Evolutionary conservation across 2,113 vertebrate genomes (phyloP).

Genomic region (Psophia crepitans): DNA sequence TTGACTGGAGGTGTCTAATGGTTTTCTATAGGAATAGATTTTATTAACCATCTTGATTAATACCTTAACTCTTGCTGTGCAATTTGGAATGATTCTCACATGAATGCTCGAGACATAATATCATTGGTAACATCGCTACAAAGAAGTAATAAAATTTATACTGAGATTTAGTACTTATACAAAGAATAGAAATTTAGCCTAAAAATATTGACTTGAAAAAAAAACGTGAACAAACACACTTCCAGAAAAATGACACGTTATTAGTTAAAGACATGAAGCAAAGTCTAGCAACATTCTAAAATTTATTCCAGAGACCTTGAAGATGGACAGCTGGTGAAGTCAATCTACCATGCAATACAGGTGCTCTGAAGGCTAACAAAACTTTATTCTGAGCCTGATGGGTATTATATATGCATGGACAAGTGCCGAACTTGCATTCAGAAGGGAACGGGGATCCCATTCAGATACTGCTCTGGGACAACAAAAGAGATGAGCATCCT

Average conservation of each 20-base stretch:
- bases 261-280: not conserved
- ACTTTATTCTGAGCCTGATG: not conserved
- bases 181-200: not conserved
- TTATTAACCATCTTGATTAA: slow-evolving; percentile 9
- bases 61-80: not conserved
- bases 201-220: not conserved
- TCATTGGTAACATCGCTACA: not conserved
- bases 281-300: not conserved
- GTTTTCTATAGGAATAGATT: not conserved
- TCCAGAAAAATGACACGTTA: not conserved
- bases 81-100: not conserved
- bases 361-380: not conserved
- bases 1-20: not conserved
- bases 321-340: not conserved
- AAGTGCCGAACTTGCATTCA: not conserved
- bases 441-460: too few relatives aligned
- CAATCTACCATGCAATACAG: not conserved
- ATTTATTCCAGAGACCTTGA: not conserved
- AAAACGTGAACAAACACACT: not conserved
- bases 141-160: not conserved
- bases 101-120: not conserved
- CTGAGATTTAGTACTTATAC: not conserved
- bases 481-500: not conserved
- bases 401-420: not conserved
- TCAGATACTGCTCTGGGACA: not conserved